Evolutionary conservation across 2,888 invertebrate species (phyloP).

Genomic region (Protonemura montana): DNA sequence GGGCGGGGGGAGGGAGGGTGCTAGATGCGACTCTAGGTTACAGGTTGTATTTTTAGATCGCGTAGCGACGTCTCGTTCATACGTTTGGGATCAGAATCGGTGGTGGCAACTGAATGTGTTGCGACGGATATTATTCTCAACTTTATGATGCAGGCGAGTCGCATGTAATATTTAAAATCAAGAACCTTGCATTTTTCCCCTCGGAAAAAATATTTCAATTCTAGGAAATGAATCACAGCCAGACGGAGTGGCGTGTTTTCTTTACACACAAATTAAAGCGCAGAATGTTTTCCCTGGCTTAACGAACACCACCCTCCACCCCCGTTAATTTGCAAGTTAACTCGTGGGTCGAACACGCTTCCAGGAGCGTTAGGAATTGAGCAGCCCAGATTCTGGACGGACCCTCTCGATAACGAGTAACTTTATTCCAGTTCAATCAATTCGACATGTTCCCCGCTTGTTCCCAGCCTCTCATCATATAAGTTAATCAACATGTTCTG

Average conservation of each 20-base stretch:
- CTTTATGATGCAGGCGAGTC: no score
- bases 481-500: slow-evolving; percentile 12
- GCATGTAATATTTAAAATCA: no score
- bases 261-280: background rate
- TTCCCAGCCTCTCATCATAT: background rate
- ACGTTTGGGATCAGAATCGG: background rate
- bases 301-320: background rate
- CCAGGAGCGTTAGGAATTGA: background rate
- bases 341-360: background rate
- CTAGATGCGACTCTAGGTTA: background rate
- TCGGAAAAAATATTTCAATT: no score
- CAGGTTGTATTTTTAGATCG: background rate
- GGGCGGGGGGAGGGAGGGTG: background rate
- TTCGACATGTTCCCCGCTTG: background rate
- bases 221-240: no score
- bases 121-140: background rate
- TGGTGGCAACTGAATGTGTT: background rate
- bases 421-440: slow-evolving; percentile 7
- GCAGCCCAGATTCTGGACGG: no score
- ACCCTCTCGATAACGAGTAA: background rate
- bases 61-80: background rate
- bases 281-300: background rate
- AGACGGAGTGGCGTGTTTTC: no score
- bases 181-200: no score
- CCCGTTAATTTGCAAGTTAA: background rate